Percentiles rank a stretch among this genome's conserved stretches.
Evolutionary conservation across 2,797 vertebrate genomes (phyloP).

Genomic region (Mus minutoides): DNA sequence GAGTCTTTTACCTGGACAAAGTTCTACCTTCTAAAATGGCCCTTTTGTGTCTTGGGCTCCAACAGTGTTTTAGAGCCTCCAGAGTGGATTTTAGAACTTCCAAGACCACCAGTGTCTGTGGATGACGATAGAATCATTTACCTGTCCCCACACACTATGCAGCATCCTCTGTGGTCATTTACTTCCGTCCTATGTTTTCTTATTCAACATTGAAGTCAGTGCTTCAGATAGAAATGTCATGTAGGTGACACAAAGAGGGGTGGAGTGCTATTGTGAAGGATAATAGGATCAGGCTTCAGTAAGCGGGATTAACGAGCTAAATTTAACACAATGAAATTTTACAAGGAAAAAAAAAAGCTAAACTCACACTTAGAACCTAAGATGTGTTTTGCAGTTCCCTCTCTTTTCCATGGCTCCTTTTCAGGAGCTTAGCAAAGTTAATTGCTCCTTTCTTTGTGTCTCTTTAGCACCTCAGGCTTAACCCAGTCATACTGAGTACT

Average conservation of each 20-base stretch:
- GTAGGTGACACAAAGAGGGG: not conserved
- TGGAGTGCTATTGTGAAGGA: not conserved
- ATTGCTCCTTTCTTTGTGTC: not conserved
- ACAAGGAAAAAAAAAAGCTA: slow-evolving; percentile 11
- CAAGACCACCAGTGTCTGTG: not conserved
- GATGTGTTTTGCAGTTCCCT: not conserved
- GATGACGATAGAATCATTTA: not conserved
- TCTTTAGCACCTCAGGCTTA: not conserved
- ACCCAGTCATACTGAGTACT: not conserved
- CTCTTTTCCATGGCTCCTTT: not conserved
- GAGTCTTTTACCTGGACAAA: not conserved
- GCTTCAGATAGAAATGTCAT: not conserved
- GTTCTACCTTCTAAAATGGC: not conserved
- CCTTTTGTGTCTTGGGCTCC: not conserved
- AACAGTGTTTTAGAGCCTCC: not conserved
- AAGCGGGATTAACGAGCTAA: slow-evolving; percentile 6
- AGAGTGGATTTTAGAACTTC: not conserved
- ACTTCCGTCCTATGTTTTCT: not conserved
- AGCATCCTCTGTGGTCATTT: not conserved
- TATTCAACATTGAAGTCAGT: not conserved
- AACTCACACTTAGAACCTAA: not conserved
- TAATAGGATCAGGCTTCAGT: slow-evolving; percentile 5
- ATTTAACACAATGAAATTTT: slow-evolving; percentile 50
- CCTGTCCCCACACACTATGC: not conserved
- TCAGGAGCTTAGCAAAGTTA: not conserved